Base-by-base conservation (phyloP, 92 coral and sea anemone species). In the Umimayanthus chanpuru region DNA sequence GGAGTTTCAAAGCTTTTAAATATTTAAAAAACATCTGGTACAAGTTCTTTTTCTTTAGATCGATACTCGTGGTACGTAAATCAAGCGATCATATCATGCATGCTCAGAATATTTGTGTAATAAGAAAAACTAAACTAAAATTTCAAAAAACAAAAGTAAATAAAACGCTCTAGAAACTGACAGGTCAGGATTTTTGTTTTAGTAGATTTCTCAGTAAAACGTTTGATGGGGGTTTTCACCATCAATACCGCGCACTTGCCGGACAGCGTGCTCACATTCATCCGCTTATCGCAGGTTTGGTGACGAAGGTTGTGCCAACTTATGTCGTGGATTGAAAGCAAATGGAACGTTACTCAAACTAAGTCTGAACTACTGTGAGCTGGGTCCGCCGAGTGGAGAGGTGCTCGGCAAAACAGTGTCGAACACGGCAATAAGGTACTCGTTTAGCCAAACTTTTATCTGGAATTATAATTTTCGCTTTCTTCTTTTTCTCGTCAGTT, bases 241-340 rank as follows among this genome's bases (percentile, higher is more conserved):
- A 14, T 53, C 58, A 53, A 53, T 53, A 53, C 11, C 58, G 1
- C 20, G 20, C 58, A 12, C 30, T 14, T 26, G 5, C 20, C 47
- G 44, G 38, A 23, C 23, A 58, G n/a, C 3, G n/a, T 18, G 38
- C 44, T 18, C 50, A 74, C 44, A 38, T 36, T 15, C 7, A 39
- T 36, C 49, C 4, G 23, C 41, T 47, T 49, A 25, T 83, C 68
- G 10, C 47, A 97, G 99, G 87, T 95, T 97, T 94, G 99, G 99
- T 82, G 99, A 97, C 76, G 94, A 90, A 79, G 99, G 99, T n/a
- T 97, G 99, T 80, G 92, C 90, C 79, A 95, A 96, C 88, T 86
- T 97, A 76, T 97, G 99, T 88, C 93, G 92, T 66, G 99, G 99
- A 32, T 91, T 97, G n/a, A 88, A 85, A 89, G 94, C 94, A 44